Base-by-base conservation (phyloP, 1,140 invertebrate species). In the Rhagoletis zephyria region DNA sequence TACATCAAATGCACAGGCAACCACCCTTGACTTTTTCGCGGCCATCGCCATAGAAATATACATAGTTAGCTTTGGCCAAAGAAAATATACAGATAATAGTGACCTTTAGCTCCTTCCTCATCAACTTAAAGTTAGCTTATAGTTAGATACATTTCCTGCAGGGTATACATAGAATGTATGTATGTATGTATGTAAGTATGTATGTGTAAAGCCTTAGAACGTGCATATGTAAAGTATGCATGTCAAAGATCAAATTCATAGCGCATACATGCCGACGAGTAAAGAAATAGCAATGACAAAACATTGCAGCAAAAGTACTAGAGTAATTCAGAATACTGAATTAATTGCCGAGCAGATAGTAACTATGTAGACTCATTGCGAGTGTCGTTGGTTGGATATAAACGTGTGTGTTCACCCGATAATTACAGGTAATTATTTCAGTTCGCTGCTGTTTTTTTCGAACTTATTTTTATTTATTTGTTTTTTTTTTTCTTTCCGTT, bases 231-330 rank as follows among this genome's bases (percentile, higher is more conserved):
- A 87, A 87, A 87, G 81, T 87, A 86, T 85, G 87, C 85, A 85
- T 88, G 87, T 88, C 87, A 88, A 88, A 88, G 87, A 88, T 88
- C 87, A 88, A 86, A 88, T 88, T 88, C 87, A 86, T 88, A 64
- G 64, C 59, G 65, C 56, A 77, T 30, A 30, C 30, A 30, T 30
- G 30, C 30, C 30, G 30, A 87, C 67, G 45, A 74, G 67, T 77
- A 87, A 87, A 87, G 65, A 67, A 87, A 74, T 16, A 48, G 67
- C 67, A 74, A 70, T 70, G 67, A 70, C 67, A 70, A 87, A 81
- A 42, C 10, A 81, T n/a, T 85, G 40, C 59, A 64, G 63, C 63
- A 19, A 51, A 19, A 65, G 56, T 65, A 63, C 63, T 51, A 51
- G 45, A 65, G 56, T 65, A 63, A 86, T 65, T 65, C 61, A 86